phyloP scores from a whole-genome alignment of 2,888 invertebrate genomes.

The Coleophora deauratella region DNA sequence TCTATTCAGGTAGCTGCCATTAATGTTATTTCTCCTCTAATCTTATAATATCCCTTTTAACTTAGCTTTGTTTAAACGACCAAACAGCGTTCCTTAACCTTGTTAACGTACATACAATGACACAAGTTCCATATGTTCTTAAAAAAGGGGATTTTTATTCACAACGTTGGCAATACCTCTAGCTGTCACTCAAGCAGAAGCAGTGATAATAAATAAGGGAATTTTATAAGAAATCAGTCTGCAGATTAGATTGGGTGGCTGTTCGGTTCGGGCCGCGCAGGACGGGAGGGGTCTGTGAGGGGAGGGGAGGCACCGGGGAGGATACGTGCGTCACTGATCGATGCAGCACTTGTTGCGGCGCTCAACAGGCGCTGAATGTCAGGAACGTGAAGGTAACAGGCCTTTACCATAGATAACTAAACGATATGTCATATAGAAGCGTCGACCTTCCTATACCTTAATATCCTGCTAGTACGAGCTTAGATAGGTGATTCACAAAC shows the following conservation, averaged over 20 bases:
- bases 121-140: no score
- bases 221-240: slow-evolving; percentile 30
- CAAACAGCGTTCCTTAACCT: no score
- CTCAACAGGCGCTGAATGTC: slow-evolving; percentile 56
- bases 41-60: no score
- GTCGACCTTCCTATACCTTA: no score
- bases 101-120: no score
- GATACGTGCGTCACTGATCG: slow-evolving; percentile 60
- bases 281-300: slow-evolving; percentile 1
- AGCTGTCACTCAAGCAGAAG: slow-evolving; percentile 1
- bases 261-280: slow-evolving; percentile 36
- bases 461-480: no score
- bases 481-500: no score
- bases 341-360: slow-evolving; percentile 69
- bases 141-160: no score
- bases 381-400: slow-evolving; percentile 22
- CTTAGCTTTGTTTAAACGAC: no score
- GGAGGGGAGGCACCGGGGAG: slow-evolving; percentile 18
- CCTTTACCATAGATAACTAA: neutral
- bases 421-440: no score
- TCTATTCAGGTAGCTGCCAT: no score
- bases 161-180: neutral
- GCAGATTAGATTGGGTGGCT: slow-evolving; percentile 40
- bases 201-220: neutral
- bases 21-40: no score